phyloP scores from a whole-genome alignment of 1,140 invertebrate species.

The Orius laevigatus region DNA sequence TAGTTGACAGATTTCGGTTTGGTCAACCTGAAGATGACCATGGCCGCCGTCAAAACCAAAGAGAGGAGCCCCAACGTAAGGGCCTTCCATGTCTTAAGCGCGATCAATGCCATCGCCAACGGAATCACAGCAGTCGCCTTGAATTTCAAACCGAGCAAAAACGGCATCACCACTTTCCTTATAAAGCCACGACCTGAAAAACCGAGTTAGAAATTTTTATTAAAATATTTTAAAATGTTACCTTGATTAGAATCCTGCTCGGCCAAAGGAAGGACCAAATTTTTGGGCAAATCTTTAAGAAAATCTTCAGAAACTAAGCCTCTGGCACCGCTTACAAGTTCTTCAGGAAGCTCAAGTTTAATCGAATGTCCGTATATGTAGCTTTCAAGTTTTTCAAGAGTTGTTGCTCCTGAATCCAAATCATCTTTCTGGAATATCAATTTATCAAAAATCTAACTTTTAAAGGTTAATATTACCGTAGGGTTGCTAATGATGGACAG shows the following conservation, averaged over 20 bases:
- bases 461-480: slow-evolving; percentile 2
- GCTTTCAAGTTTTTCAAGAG: slow-evolving; percentile 8
- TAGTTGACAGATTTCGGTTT: slow-evolving; percentile 65
- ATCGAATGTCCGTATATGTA: slow-evolving; percentile 14
- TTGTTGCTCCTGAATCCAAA: too few relatives aligned
- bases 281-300: slow-evolving; percentile 5
- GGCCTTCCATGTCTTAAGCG: slow-evolving; percentile 74
- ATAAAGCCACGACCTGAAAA: slow-evolving; percentile 54
- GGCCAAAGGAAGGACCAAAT: slow-evolving; percentile 4
- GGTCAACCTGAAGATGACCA: slow-evolving; percentile 68
- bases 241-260: slow-evolving; percentile 6
- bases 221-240: slow-evolving; percentile 3
- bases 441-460: too few relatives aligned
- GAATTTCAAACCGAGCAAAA: slow-evolving; percentile 66
- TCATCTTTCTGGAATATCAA: background rate
- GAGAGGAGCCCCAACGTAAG: slow-evolving; percentile 68
- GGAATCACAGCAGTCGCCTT: slow-evolving; percentile 67
- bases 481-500: slow-evolving; percentile 2
- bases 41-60: slow-evolving; percentile 44
- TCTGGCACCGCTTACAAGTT: slow-evolving; percentile 20
- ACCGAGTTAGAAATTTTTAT: slow-evolving; percentile 4
- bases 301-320: slow-evolving; percentile 8
- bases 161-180: slow-evolving; percentile 66
- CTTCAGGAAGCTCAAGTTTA: slow-evolving; percentile 5
- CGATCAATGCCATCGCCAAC: slow-evolving; percentile 59